A percentile compares a stretch with the other conserved stretches of the same genome.
These are phyloP conservation scores for Sterna hirundo DNA, from an alignment of 2,113 vertebrate species.

Conservation along the genomic window DNA sequence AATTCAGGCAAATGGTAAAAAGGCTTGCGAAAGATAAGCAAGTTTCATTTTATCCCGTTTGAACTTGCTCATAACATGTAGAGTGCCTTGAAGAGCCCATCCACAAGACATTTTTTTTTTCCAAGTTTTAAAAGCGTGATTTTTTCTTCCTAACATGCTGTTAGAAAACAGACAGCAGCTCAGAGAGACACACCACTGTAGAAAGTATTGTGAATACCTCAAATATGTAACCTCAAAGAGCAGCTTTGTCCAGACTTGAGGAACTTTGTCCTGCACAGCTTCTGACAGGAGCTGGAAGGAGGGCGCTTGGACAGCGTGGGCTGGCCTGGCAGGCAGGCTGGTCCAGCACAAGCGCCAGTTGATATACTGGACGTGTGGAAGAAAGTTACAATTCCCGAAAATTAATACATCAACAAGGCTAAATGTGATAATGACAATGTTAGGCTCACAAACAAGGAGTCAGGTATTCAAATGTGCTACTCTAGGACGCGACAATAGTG, in stretches of 20 bases:
- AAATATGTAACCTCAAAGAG: background rate
- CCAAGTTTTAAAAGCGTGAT: background rate
- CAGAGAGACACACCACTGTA: background rate
- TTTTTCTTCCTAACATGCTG: background rate
- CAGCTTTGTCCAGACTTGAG: background rate
- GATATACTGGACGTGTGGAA: background rate
- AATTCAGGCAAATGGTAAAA: constrained; percentile 3
- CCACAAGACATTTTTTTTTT: background rate
- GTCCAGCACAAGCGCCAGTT: background rate
- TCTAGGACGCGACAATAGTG: accelerated
- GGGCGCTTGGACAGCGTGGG: accelerated
- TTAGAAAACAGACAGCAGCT: background rate
- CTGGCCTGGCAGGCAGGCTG: too few relatives aligned
- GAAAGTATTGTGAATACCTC: background rate
- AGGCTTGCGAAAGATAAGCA: background rate
- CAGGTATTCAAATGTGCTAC: background rate
- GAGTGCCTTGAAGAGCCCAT: background rate
- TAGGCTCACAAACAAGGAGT: background rate
- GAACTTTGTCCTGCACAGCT: background rate
- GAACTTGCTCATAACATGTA: background rate
- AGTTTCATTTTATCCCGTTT: background rate
- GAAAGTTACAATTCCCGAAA: background rate
- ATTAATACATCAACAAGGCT: background rate
- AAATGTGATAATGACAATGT: background rate
- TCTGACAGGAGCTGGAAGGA: background rate